Evolutionary conservation across 2,113 vertebrate genomes (phyloP).

Genomic region (Dromas ardeola): DNA sequence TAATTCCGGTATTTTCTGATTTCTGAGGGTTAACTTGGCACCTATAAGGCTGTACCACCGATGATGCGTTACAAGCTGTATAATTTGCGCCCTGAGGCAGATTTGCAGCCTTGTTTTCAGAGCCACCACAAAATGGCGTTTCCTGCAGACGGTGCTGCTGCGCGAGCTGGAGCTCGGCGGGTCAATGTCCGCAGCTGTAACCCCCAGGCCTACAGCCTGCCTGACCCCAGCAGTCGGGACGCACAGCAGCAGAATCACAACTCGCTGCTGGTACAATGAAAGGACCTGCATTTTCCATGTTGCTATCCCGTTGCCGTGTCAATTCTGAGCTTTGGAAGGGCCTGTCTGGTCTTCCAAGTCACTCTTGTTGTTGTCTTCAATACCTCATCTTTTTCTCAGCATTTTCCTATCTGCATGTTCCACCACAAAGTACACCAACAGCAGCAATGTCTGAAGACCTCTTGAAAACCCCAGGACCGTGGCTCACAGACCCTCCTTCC

Average conservation of each 20-base stretch:
- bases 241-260: neutral
- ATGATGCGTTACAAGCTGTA: neutral
- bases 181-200: neutral
- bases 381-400: neutral
- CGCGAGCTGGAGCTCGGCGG: rapidly evolving
- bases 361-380: neutral
- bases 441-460: neutral
- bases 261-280: neutral
- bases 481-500: neutral
- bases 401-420: neutral
- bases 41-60: neutral
- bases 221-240: neutral
- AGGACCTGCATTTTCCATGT: neutral
- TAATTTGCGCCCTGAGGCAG: neutral
- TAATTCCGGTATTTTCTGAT: neutral
- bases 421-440: neutral
- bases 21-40: neutral
- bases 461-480: neutral
- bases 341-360: neutral
- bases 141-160: neutral
- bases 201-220: neutral
- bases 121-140: neutral
- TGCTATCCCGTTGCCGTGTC: rapidly evolving
- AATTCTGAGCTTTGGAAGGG: neutral
- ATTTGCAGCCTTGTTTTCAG: neutral